A percentile compares a stretch with the other conserved stretches of the same genome.
These are phyloP conservation scores for Bettongia penicillata DNA, from an alignment of 2,113 vertebrate genomes.

Conservation along the genomic window DNA sequence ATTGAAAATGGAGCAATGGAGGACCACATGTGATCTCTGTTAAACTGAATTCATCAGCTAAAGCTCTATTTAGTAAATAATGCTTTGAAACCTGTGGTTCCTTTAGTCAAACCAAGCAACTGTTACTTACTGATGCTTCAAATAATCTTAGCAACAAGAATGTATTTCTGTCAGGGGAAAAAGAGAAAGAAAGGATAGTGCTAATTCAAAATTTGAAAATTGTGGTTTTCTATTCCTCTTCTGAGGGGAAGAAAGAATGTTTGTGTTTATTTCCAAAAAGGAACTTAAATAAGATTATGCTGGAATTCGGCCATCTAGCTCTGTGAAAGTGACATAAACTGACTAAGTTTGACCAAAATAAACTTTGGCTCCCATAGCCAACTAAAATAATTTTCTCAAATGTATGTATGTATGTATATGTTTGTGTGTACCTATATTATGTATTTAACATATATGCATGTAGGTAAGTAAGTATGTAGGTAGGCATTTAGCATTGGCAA, in stretches of 20 bases:
- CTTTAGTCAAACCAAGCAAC: constrained; percentile 47
- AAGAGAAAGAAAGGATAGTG: not conserved
- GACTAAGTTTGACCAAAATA: constrained; percentile 31
- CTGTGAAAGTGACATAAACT: constrained; percentile 17
- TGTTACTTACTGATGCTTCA: constrained; percentile 40
- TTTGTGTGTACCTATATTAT: not conserved
- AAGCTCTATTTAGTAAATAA: constrained; percentile 45
- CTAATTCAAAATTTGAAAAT: constrained; percentile 52
- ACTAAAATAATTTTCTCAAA: constrained; percentile 14
- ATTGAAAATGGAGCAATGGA: constrained; percentile 27
- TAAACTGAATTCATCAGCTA: constrained; percentile 56
- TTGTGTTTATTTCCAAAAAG: constrained; percentile 37
- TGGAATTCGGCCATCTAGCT: not conserved
- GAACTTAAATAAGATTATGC: constrained; percentile 32
- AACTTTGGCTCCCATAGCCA: constrained; percentile 36
- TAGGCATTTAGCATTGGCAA: constrained; percentile 46
- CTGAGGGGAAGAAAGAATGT: not conserved
- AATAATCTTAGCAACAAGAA: constrained; percentile 15
- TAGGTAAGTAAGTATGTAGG: not conserved
- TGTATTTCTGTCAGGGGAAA: not conserved
- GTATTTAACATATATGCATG: not conserved
- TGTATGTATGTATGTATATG: not conserved
- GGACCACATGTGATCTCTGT: constrained; percentile 5
- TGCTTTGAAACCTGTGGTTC: constrained; percentile 3
- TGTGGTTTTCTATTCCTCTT: constrained; percentile 35